Base-by-base conservation (phyloP, 2,888 invertebrate species). In the Nesidiocoris tenuis region DNA sequence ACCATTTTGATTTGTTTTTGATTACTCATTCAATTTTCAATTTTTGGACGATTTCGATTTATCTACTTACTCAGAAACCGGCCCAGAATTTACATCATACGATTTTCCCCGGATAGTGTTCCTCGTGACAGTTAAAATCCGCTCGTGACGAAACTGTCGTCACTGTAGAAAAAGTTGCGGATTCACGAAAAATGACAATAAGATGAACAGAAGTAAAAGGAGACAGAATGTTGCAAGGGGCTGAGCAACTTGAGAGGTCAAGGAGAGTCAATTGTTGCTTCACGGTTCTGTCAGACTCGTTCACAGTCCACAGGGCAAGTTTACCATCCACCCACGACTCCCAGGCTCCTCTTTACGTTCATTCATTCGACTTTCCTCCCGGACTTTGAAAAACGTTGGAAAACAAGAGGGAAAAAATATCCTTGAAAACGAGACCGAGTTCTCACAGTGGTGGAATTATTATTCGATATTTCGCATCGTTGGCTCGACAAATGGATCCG, bases 251-350 rank as follows among this genome's bases (percentile, higher is more conserved):
- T 21, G 56, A 21, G 68, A 68, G 68, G 68, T 68, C 68, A 68
- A 68, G 68, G 68, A 68, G 68, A 68, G 68, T 68, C 68, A 68
- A 68, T 68, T 68, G 68, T 68, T 68, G 68, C 68, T 68, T 68
- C 68, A 68, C 57, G 17, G 19, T 12, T 25, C 25, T 18, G 24
- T 25, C 25, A 39, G 39, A 39, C 39, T 39, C 12, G 5, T 39
- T 39, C 12, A n/a, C n/a, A 39, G 39, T 39, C 5, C 39, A 39
- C 39, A 12, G 39, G 39, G 12, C 5, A 39, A 39, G 39, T 3
- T 39, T 3, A 39, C 39, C 39, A 12, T 12, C 39, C 39, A 12
- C 39, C 39, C 39, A 39, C 39, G 12, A 39, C 5, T 39, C 39
- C 12, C 39, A 39, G 39, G 39, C 5, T 39, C 39, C 39, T 39